These are phyloP conservation scores for Augiades crinisus DNA, from an alignment of 2,888 invertebrate species.

Conservation along the genomic window DNA sequence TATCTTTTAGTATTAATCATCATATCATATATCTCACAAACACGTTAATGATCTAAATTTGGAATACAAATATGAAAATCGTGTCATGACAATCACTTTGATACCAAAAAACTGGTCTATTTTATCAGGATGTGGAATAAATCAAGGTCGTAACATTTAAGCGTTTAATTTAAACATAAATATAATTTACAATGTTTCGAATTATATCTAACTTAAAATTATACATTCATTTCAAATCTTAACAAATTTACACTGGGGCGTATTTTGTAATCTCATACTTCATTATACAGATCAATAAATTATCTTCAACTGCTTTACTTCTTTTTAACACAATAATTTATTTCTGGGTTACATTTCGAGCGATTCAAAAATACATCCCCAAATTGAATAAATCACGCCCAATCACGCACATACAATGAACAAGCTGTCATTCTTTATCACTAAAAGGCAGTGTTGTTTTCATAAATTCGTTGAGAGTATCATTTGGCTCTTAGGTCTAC, in stretches of 20 bases:
- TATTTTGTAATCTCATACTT: slow-evolving; percentile 1
- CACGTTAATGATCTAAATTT: no score
- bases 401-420: slow-evolving; percentile 24
- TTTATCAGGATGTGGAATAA: slow-evolving; percentile 6
- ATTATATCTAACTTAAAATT: slow-evolving; percentile 36
- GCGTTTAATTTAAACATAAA: slow-evolving; percentile 62
- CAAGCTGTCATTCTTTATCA: slow-evolving; percentile 34
- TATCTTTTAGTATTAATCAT: no score
- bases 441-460: slow-evolving; percentile 43
- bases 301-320: background rate
- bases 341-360: background rate
- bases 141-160: slow-evolving; percentile 14
- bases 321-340: background rate
- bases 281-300: background rate
- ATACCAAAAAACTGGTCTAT: background rate
- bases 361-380: slow-evolving; percentile 24
- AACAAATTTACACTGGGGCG: slow-evolving; percentile 19
- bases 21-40: no score
- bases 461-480: slow-evolving; percentile 26
- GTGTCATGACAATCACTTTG: no score
- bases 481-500: slow-evolving; percentile 51
- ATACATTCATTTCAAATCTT: slow-evolving; percentile 12
- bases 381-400: slow-evolving; percentile 27
- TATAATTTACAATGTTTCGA: slow-evolving; percentile 58
- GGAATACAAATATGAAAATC: background rate